These are phyloP conservation scores for Semotilus atromaculatus DNA, from an alignment of 2,797 vertebrate genomes.

Conservation along the genomic window DNA sequence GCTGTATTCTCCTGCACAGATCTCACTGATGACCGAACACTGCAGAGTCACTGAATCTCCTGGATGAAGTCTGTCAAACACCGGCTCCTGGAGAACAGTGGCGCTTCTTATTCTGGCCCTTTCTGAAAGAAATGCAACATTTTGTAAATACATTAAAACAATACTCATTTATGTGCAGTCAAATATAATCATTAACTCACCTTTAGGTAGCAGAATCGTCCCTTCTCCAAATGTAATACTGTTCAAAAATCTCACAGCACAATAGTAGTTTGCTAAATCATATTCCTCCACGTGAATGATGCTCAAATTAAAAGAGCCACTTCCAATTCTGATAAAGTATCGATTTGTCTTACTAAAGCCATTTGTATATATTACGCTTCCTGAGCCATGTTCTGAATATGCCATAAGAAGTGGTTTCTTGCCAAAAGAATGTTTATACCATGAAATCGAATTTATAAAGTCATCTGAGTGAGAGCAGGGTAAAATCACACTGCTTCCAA, in stretches of 20 bases:
- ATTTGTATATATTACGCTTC: neutral
- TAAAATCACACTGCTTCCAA: constrained; percentile 14
- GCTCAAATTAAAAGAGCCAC: constrained; percentile 12
- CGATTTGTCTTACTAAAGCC: neutral
- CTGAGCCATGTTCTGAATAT: no score
- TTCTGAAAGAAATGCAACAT: neutral
- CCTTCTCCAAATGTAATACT: constrained; percentile 1
- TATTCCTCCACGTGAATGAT: neutral
- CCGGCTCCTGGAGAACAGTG: constrained; percentile 32
- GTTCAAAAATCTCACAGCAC: neutral
- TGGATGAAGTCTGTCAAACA: constrained; percentile 24
- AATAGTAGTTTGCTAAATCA: constrained; percentile 47
- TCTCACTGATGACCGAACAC: constrained; percentile 39
- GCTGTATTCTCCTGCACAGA: constrained; percentile 48
- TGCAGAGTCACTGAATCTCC: constrained; percentile 48
- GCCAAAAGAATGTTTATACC: constrained; percentile 7
- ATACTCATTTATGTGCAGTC: neutral
- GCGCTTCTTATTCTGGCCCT: neutral
- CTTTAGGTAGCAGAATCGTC: constrained; percentile 25
- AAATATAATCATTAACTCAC: neutral
- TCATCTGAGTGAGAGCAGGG: neutral
- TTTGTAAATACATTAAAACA: neutral
- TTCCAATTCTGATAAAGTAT: neutral
- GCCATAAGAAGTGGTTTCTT: neutral
- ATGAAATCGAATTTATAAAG: neutral